Percentiles rank a stretch among this genome's conserved stretches.
These are phyloP conservation scores for Drosophila nr. fundita DNA, from an alignment of 2,888 invertebrate species.

Conservation along the genomic window DNA sequence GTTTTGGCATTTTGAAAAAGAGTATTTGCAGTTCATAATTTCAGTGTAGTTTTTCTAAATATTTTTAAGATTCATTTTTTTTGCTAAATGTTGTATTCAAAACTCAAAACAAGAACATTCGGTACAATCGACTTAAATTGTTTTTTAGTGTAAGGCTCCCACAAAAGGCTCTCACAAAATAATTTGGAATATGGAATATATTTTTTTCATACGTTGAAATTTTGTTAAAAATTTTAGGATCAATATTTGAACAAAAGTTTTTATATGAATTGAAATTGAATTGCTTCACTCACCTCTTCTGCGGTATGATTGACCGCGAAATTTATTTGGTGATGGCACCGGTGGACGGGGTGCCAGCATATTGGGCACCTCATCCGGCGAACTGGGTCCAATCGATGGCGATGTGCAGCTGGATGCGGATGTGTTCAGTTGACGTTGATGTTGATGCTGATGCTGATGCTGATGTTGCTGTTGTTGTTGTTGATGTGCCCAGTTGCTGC, in stretches of 20 bases:
- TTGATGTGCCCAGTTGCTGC: constrained; percentile 83
- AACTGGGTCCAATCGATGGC: constrained; percentile 72
- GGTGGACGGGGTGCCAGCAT: constrained; percentile 85
- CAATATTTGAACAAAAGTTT: not conserved
- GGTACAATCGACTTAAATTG: not conserved
- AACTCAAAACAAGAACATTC: no score
- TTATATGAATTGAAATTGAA: not conserved
- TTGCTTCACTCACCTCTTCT: constrained; percentile 81
- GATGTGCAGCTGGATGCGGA: constrained; percentile 62
- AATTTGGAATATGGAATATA: not conserved
- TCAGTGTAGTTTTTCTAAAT: not conserved
- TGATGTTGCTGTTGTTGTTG: constrained; percentile 53
- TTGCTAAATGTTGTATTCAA: no score
- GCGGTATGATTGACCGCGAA: constrained; percentile 77
- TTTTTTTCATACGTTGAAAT: not conserved
- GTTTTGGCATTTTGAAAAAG: no score
- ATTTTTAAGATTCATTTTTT: not conserved
- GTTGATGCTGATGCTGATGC: constrained; percentile 59
- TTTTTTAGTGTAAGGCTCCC: not conserved
- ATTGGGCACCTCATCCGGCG: constrained; percentile 85
- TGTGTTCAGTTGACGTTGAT: constrained; percentile 59
- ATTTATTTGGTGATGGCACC: constrained; percentile 82
- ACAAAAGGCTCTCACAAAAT: not conserved
- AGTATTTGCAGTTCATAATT: not conserved
- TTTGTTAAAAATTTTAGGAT: not conserved